A percentile compares a stretch with the other conserved stretches of the same genome.
These are phyloP conservation scores for Trypoxylon attenuatum DNA, from an alignment of 2,888 invertebrate species.

Conservation along the genomic window DNA sequence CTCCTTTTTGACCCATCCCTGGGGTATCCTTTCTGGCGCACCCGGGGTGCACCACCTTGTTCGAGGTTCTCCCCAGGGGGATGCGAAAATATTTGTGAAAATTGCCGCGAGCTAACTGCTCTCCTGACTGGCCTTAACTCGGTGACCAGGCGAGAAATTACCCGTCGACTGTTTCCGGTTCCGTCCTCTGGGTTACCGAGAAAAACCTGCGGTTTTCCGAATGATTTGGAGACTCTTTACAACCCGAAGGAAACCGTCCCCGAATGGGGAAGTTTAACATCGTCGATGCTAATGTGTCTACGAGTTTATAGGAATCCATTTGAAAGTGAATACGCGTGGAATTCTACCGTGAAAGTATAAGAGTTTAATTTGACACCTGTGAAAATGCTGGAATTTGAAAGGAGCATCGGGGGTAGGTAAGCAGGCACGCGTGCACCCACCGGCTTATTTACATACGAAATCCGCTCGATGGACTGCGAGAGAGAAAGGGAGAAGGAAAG, in stretches of 20 bases:
- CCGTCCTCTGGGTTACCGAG: background rate
- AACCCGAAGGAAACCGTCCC: too few relatives aligned
- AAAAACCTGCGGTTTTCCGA: background rate
- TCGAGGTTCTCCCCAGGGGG: slow-evolving; percentile 28
- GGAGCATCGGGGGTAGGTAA: background rate
- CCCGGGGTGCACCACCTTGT: slow-evolving; percentile 51
- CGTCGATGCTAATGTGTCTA: too few relatives aligned
- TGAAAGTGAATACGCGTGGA: too few relatives aligned
- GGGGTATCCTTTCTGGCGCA: slow-evolving; percentile 21
- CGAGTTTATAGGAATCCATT: too few relatives aligned
- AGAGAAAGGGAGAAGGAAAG: background rate
- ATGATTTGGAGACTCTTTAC: too few relatives aligned
- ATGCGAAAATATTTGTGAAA: slow-evolving; percentile 66
- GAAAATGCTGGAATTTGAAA: too few relatives aligned
- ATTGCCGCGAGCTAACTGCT: slow-evolving; percentile 36
- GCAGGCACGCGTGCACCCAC: background rate
- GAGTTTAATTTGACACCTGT: too few relatives aligned
- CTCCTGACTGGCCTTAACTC: background rate
- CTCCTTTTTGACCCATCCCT: slow-evolving; percentile 48
- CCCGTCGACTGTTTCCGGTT: background rate
- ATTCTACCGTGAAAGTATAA: too few relatives aligned
- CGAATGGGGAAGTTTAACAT: too few relatives aligned
- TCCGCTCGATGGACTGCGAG: slow-evolving; percentile 5
- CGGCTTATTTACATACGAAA: slow-evolving; percentile 23
- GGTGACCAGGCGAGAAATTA: background rate